These are phyloP conservation scores for Tipula unca DNA, from an alignment of 2,888 invertebrate species.

Conservation along the genomic window DNA sequence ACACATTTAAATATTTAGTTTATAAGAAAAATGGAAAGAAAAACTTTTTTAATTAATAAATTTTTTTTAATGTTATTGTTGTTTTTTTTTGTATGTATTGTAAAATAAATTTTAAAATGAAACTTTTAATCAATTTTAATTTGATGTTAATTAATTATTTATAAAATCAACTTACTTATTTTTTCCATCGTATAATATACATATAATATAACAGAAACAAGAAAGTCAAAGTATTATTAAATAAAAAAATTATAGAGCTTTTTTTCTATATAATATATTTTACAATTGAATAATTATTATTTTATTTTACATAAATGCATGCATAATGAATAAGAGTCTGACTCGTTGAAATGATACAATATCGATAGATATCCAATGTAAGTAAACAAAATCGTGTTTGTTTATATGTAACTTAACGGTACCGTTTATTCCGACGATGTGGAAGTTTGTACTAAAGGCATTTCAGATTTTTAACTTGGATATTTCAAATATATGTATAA, in stretches of 20 bases:
- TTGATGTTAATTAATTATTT: slow-evolving; percentile 14
- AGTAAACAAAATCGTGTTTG: too few relatives aligned
- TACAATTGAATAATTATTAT: background rate
- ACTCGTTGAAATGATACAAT: background rate
- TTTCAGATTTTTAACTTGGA: too few relatives aligned
- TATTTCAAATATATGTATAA: too few relatives aligned
- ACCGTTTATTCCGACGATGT: too few relatives aligned
- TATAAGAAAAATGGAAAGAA: background rate
- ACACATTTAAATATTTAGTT: background rate
- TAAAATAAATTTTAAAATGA: background rate
- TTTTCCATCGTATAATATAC: background rate
- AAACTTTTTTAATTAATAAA: background rate
- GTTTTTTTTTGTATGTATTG: background rate
- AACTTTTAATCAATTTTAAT: slow-evolving; percentile 8
- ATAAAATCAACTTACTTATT: background rate
- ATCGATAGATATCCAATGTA: background rate
- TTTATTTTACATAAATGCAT: background rate
- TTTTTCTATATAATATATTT: background rate
- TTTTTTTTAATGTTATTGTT: background rate
- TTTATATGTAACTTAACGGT: too few relatives aligned
- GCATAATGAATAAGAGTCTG: background rate
- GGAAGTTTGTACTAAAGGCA: too few relatives aligned
- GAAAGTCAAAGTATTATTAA: background rate
- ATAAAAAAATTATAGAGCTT: background rate
- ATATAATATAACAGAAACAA: background rate